Conservation (phyloP, 2,113 vertebrate species). For the Epinephelus lanceolatus region DNA sequence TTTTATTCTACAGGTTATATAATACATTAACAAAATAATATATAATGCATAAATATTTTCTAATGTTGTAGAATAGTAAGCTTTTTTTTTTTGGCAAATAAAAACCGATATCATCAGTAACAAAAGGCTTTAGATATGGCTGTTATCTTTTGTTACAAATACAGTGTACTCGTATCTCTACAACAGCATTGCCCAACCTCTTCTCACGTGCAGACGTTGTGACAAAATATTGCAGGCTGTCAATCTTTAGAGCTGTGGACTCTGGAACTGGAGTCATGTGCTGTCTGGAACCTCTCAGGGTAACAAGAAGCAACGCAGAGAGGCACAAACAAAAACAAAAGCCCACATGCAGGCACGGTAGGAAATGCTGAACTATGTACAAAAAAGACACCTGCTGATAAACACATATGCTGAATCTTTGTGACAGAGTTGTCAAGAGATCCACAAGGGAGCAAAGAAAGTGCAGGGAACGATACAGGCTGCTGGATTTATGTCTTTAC, state of each 20-base stretch:
- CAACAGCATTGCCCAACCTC: not conserved
- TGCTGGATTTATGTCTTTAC: slow-evolving; percentile 60
- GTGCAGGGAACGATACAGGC: not conserved
- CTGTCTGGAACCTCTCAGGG: slow-evolving; percentile 6
- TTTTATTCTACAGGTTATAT: not conserved
- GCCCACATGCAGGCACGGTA: not conserved
- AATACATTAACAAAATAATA: not conserved
- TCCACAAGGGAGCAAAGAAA: slow-evolving; percentile 2
- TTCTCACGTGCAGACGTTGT: not conserved
- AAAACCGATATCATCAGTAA: not conserved
- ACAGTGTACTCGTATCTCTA: not conserved
- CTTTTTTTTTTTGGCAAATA: not conserved
- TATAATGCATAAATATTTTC: not conserved
- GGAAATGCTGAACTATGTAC: not conserved
- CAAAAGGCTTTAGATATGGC: not conserved
- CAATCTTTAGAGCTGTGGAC: not conserved
- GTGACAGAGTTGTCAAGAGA: slow-evolving; percentile 24
- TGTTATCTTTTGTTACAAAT: not conserved
- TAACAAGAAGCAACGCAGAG: not conserved
- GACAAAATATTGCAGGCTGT: not conserved
- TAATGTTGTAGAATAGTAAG: no score
- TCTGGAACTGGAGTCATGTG: not conserved
- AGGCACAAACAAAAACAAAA: slow-evolving; percentile 25
- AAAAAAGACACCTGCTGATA: not conserved
- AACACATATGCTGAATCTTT: not conserved